Evolutionary conservation across 2,888 invertebrate species (phyloP).

Genomic region (Slavum lentiscoides): DNA sequence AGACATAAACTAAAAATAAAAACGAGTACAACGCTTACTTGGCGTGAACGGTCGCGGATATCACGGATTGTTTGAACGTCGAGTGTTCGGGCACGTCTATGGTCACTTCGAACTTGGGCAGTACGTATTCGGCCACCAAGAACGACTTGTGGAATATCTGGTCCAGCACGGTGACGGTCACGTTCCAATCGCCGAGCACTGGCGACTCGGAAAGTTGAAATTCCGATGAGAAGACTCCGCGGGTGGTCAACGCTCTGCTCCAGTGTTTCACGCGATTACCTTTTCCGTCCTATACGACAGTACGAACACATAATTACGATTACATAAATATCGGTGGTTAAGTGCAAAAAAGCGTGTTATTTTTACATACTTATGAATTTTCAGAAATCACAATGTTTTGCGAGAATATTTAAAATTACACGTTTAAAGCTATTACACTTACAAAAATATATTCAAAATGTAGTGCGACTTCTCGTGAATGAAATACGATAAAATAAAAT

Average conservation of each 20-base stretch:
- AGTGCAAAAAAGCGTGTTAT: no score
- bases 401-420: no score
- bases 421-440: no score
- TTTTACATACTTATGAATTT: no score
- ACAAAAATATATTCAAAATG: no score
- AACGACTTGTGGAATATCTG: conserved; percentile 73
- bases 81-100: conserved; percentile 81
- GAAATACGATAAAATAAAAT: no score
- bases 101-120: conserved; percentile 90
- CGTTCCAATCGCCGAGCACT: conserved; percentile 85
- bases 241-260: conserved; percentile 68
- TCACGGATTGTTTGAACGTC: conserved; percentile 77
- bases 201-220: conserved; percentile 79
- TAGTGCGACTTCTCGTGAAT: no score
- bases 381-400: no score
- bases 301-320: conserved; percentile 19
- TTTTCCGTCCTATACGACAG: conserved; percentile 67
- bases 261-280: conserved; percentile 83
- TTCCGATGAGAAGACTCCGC: conserved; percentile 77
- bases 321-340: no score
- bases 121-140: conserved; percentile 85
- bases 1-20: no score
- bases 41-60: conserved; percentile 78
- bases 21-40: conserved; percentile 65
- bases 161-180: conserved; percentile 69